Percentiles rank a stretch among this genome's conserved stretches.
phyloP scores from a whole-genome alignment of 2,113 vertebrate genomes.

The Addax nasomaculatus region DNA sequence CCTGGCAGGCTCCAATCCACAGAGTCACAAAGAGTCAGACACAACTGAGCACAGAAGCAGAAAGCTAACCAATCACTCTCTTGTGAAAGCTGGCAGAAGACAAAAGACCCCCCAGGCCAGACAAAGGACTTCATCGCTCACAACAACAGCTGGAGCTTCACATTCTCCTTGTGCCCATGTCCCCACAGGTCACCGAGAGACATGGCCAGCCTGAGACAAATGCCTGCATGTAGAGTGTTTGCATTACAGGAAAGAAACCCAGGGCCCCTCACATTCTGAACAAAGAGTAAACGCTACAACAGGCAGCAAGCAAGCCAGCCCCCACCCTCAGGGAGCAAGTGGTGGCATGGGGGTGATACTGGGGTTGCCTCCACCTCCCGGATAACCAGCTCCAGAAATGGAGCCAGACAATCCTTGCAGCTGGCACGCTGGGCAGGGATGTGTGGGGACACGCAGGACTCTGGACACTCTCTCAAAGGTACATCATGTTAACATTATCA shows the following conservation, averaged over 20 bases:
- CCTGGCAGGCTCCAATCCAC: background rate
- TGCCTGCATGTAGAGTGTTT: background rate
- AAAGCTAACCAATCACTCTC: background rate
- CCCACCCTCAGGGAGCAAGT: background rate
- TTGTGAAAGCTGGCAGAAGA: background rate
- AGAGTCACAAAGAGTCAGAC: rapidly evolving
- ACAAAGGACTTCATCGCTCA: background rate
- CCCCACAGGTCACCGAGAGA: rapidly evolving
- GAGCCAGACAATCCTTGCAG: too few species aligned
- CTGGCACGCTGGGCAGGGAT: background rate
- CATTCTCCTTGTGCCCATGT: background rate
- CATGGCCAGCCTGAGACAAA: background rate
- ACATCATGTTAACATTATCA: background rate
- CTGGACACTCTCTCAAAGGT: background rate
- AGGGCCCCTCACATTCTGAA: background rate
- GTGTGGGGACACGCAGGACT: background rate
- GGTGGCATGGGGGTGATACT: rapidly evolving
- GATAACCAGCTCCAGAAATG: background rate
- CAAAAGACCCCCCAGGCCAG: background rate
- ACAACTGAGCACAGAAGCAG: background rate
- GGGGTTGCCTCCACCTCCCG: background rate
- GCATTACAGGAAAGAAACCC: background rate
- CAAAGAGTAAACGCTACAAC: background rate
- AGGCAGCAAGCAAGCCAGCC: background rate
- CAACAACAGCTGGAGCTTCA: background rate